Percentiles rank a stretch among this genome's conserved stretches.
Conservation (phyloP, 35 echinoderm and acorn worm genomes). For the Acanthaster planci region DNA sequence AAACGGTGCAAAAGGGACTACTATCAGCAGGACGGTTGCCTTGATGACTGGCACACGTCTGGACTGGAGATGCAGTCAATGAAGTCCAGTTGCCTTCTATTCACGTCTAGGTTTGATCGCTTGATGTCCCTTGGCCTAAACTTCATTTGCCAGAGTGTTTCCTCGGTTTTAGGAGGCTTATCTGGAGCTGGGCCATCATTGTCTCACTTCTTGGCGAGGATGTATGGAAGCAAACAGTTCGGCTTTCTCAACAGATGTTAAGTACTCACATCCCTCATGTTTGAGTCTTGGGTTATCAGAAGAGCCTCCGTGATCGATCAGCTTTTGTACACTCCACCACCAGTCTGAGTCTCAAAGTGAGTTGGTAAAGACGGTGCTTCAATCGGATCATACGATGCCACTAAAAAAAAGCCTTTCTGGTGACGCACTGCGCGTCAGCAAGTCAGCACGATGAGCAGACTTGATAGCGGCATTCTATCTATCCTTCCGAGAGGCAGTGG, state of each 20-base stretch:
- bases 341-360: background rate
- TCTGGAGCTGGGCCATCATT: background rate
- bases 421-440: background rate
- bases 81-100: background rate
- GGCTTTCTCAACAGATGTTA: background rate
- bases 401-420: conserved; percentile 11
- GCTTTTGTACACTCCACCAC: background rate
- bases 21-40: background rate
- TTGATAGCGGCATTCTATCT: background rate
- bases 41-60: background rate
- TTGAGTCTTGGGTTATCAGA: background rate
- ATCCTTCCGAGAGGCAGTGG: background rate
- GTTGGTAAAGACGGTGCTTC: background rate
- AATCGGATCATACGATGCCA: conserved; percentile 6
- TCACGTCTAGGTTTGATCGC: background rate
- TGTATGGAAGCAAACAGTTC: background rate
- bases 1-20: conserved; percentile 10
- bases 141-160: background rate
- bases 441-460: background rate
- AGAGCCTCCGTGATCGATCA: background rate
- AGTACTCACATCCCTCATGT: conserved; percentile 9
- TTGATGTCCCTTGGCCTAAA: background rate
- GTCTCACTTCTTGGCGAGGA: background rate
- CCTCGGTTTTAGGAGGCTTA: background rate
- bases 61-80: background rate